phyloP scores from a whole-genome alignment of 2,797 vertebrate genomes.

The Coilia nasus region DNA sequence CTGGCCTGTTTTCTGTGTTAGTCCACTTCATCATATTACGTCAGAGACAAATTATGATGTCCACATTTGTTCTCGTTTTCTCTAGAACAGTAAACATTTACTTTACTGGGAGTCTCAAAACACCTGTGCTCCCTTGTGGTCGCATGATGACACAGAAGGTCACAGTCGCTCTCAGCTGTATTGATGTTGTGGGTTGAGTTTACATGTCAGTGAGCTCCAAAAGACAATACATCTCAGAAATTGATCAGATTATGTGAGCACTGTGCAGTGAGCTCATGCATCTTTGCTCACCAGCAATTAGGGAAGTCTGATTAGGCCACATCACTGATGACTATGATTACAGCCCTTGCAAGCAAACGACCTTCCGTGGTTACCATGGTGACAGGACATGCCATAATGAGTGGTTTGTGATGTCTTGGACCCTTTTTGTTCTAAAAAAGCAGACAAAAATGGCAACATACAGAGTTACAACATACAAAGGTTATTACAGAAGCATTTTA shows the following conservation, averaged over 20 bases:
- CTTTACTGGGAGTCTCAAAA: not conserved
- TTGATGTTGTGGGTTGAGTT: not conserved
- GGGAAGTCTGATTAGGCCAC: not conserved
- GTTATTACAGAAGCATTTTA: not conserved
- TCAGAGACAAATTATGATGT: not conserved
- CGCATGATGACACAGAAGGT: not conserved
- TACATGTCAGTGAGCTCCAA: not conserved
- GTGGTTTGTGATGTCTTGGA: slow-evolving; percentile 6
- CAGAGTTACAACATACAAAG: not conserved
- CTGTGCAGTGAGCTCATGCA: not conserved
- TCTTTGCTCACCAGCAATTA: slow-evolving; percentile 6
- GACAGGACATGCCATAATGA: not conserved
- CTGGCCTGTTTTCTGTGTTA: not conserved
- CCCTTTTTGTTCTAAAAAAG: not conserved
- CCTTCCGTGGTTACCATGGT: slow-evolving; percentile 10
- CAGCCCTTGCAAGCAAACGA: not conserved
- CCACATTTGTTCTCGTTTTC: not conserved
- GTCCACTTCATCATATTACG: not conserved
- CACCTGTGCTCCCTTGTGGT: not conserved
- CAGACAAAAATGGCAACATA: not conserved
- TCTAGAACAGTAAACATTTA: not conserved
- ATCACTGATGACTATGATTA: not conserved
- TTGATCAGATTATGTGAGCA: slow-evolving; percentile 11
- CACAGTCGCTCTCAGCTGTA: not conserved
- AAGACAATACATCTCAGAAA: not conserved